Percentiles rank a stretch among this genome's conserved stretches.
These are phyloP conservation scores for Tympanoctomys barrerae DNA, from an alignment of 2,797 vertebrate genomes.

Conservation along the genomic window DNA sequence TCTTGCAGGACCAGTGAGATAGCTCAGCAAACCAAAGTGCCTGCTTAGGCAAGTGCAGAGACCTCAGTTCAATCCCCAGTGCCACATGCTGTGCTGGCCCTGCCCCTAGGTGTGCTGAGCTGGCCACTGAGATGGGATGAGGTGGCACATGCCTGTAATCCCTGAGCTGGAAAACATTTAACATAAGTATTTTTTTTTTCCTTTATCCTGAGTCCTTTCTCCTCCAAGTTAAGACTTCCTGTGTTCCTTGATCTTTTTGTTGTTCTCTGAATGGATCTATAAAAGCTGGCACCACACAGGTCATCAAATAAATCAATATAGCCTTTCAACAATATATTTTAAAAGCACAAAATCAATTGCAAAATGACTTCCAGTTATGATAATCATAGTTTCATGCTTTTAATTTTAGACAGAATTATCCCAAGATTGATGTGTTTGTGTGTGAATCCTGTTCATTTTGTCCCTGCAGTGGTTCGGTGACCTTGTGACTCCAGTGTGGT, in stretches of 20 bases:
- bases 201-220: neutral
- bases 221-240: conserved; percentile 5
- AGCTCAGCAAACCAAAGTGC: too few relatives aligned
- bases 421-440: conserved; percentile 19
- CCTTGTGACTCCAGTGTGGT: conserved; percentile 98
- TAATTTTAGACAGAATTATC: conserved; percentile 55
- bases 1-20: too few relatives aligned
- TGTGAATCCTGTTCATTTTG: conserved; percentile 64
- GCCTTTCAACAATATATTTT: conserved; percentile 19
- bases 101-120: too few relatives aligned
- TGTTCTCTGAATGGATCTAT: neutral
- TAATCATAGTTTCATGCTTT: conserved; percentile 1
- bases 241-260: conserved; percentile 15
- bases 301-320: neutral
- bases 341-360: conserved; percentile 5
- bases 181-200: neutral
- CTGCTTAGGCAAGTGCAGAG: too few relatives aligned
- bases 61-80: too few relatives aligned
- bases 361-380: conserved; percentile 43
- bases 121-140: too few relatives aligned
- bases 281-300: neutral
- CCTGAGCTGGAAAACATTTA: neutral
- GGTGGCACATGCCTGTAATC: too few relatives aligned
- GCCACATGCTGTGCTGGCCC: too few relatives aligned
- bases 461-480: conserved; percentile 97